Evolutionary conservation across 2,113 vertebrate genomes (phyloP).

Genomic region (Stegostoma tigrinum): DNA sequence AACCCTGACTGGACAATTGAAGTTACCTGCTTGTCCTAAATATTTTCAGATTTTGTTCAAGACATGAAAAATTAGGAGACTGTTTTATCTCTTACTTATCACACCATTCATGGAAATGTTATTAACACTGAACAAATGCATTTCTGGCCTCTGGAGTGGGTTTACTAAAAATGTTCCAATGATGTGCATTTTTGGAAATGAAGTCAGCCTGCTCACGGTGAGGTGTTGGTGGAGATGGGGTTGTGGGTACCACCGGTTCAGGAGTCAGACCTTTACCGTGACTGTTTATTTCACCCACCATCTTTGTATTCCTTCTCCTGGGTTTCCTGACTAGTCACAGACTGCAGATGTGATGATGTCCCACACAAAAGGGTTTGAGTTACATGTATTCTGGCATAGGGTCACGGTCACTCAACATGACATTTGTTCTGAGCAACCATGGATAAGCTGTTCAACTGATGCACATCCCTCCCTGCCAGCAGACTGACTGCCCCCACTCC

Average conservation of each 20-base stretch:
- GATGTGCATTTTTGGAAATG: not conserved
- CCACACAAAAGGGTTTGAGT: not conserved
- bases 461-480: too few species aligned
- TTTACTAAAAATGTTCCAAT: not conserved
- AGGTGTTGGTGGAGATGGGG: not conserved
- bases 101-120: not conserved
- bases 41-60: slow-evolving; percentile 17
- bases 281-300: not conserved
- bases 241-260: not conserved
- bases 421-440: not conserved
- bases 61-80: not conserved
- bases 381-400: not conserved
- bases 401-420: not conserved
- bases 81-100: not conserved
- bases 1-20: not conserved
- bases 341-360: not conserved
- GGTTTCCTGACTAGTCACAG: not conserved
- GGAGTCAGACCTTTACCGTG: not conserved
- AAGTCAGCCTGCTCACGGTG: not conserved
- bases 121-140: not conserved
- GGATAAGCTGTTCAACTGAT: not conserved
- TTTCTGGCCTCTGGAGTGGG: not conserved
- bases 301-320: not conserved
- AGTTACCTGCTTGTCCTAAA: not conserved
- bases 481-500: too few species aligned